Evolutionary conservation across 2,888 invertebrate genomes (phyloP), one percentile per base, ranked within the genome.

Genomic region (Volucella inflata): DNA sequence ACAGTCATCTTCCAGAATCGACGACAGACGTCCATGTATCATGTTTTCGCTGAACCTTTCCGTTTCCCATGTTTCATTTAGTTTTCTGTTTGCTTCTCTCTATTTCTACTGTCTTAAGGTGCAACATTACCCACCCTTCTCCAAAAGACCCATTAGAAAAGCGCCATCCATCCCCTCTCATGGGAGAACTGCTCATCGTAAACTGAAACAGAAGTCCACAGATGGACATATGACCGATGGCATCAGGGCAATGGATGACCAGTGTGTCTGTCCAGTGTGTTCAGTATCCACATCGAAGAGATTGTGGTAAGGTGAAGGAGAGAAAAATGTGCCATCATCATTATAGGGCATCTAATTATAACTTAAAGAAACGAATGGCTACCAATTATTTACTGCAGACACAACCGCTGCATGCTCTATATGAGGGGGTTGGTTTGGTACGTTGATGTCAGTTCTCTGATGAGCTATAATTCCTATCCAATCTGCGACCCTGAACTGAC

Each of bases 401-500:
- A 85, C 84, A 84, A 83, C 78, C 64, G 74, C 44, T 71, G 60
- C 62, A 62, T 68, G 76, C 64, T 36, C 46, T 60, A 59, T 59
- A 9, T 2, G 53, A 10, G 16, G 36, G 12, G 16, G 46, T 14
- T 38, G 8, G 48, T 42, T 2, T 16, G 17, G 64, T 14, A 36
- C 10, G 51, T 38, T 1, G 14, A 16, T 11, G 0, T 38, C 42
- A 44, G 60, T 16, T 71, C 59, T 67, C 81, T 81, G 81, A 85
- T 85, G 85, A 72, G 81, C 85, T 85, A 85, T 85, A 85, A 85
- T 85, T 85, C 71, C 81, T 53, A 85, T 85, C 85, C 85, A 85
- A 85, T 85, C 85, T 85, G 85, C 85, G 85, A 85, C 85, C 85
- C 85, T 85, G 85, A 85, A 85, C 81, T 85, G 85, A 85, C 85